Conservation (phyloP, 2,888 invertebrate species). For the Ormyrus pomaceus region DNA sequence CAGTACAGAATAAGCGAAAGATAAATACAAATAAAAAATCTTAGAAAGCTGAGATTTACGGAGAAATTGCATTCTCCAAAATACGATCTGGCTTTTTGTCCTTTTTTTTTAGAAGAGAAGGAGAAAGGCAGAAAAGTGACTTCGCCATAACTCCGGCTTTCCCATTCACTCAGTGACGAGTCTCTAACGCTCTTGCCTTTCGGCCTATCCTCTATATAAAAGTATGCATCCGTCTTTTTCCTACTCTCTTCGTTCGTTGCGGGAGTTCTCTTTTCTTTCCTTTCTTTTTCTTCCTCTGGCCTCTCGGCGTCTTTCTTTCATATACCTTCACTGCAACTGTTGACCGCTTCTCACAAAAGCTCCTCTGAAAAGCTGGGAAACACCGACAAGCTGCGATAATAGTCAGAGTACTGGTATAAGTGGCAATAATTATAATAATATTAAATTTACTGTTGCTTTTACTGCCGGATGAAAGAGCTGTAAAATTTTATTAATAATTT, state of each 20-base stretch:
- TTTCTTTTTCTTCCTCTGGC: not conserved
- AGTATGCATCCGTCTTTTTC: slow-evolving; percentile 39
- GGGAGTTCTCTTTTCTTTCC: not conserved
- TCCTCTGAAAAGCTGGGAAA: not conserved
- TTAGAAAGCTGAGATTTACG: slow-evolving; percentile 68
- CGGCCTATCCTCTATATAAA: slow-evolving; percentile 8
- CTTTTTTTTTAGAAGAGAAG: not conserved
- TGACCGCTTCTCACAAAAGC: not conserved
- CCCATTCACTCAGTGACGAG: slow-evolving; percentile 36
- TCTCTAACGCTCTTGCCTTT: slow-evolving; percentile 1
- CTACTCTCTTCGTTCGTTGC: not conserved
- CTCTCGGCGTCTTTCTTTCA: slow-evolving; percentile 30
- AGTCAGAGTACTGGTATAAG: too few species aligned
- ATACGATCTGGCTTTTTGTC: slow-evolving; percentile 69
- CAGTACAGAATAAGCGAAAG: slow-evolving; percentile 36
- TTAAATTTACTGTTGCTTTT: too few species aligned
- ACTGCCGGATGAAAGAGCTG: too few species aligned
- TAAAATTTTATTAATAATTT: too few species aligned
- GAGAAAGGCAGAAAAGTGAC: slow-evolving; percentile 25
- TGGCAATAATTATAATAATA: too few species aligned
- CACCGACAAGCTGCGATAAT: not conserved
- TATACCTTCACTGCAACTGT: slow-evolving; percentile 26
- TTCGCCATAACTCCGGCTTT: slow-evolving; percentile 25
- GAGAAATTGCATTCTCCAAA: slow-evolving; percentile 72
- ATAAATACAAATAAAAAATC: slow-evolving; percentile 60